Evolutionary conservation across 2,888 invertebrate species (phyloP).

Genomic region (Macropis europaea): DNA sequence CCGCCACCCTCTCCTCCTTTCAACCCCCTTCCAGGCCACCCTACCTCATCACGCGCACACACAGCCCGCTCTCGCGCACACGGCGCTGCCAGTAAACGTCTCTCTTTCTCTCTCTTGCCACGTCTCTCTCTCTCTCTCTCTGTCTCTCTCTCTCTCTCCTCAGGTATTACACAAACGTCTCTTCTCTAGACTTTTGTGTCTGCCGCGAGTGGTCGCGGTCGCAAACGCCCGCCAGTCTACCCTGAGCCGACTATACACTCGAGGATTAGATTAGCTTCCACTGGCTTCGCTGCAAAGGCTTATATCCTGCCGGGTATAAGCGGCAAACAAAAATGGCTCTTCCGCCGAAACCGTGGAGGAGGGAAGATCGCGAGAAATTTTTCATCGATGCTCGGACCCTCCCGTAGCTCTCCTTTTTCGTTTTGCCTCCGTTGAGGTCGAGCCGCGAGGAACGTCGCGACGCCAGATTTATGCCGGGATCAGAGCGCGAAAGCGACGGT

Average conservation of each 20-base stretch:
- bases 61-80: constrained; percentile 41
- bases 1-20: constrained; percentile 62
- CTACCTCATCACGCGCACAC: constrained; percentile 65
- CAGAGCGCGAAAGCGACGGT: constrained; percentile 37
- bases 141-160: too few relatives aligned
- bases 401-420: not conserved
- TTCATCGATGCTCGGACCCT: constrained; percentile 46
- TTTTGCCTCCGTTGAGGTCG: not conserved
- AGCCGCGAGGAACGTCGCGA: constrained; percentile 33
- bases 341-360: constrained; percentile 52
- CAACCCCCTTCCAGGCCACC: constrained; percentile 58
- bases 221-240: too few relatives aligned
- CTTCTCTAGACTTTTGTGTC: constrained; percentile 42
- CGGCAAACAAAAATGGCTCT: constrained; percentile 75
- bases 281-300: constrained; percentile 74
- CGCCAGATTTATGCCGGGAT: constrained; percentile 58
- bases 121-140: too few relatives aligned
- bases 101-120: too few relatives aligned
- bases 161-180: constrained; percentile 63
- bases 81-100: too few relatives aligned
- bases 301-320: constrained; percentile 70
- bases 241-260: constrained; percentile 70
- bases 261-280: constrained; percentile 76
- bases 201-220: constrained; percentile 1
- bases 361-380: constrained; percentile 57